phyloP scores from a whole-genome alignment of 2,888 invertebrate genomes.

The Melinaea marsaeus region DNA sequence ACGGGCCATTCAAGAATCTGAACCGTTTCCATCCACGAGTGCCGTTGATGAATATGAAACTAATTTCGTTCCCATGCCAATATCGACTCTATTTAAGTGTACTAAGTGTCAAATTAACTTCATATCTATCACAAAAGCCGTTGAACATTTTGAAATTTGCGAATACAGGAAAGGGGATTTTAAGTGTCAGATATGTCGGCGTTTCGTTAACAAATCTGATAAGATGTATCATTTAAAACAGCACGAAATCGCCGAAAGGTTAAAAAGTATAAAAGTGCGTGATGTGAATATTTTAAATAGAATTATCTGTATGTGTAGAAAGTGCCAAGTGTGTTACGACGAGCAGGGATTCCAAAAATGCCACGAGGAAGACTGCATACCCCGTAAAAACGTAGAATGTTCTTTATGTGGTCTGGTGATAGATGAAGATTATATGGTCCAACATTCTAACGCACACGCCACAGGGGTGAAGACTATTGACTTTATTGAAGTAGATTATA shows the following conservation, averaged over 20 bases:
- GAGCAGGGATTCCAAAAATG: slow-evolving; percentile 35
- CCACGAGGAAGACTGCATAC: slow-evolving; percentile 37
- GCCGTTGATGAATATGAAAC: not conserved
- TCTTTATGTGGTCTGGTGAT: slow-evolving; percentile 36
- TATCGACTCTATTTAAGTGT: slow-evolving; percentile 31
- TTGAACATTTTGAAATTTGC: slow-evolving; percentile 27
- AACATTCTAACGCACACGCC: slow-evolving; percentile 36
- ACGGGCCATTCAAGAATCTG: too few species aligned
- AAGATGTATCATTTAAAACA: slow-evolving; percentile 39
- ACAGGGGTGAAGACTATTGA: slow-evolving; percentile 5
- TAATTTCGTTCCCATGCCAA: slow-evolving; percentile 20
- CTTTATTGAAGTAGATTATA: slow-evolving; percentile 20
- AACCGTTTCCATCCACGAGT: slow-evolving; percentile 6
- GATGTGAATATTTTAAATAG: slow-evolving; percentile 33
- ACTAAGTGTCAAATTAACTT: slow-evolving; percentile 33
- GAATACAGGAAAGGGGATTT: slow-evolving; percentile 19
- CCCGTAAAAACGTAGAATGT: slow-evolving; percentile 30
- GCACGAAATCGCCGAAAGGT: slow-evolving; percentile 38
- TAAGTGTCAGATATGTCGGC: slow-evolving; percentile 38
- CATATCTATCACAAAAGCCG: slow-evolving; percentile 19
- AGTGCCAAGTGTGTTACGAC: slow-evolving; percentile 43
- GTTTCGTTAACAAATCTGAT: slow-evolving; percentile 37
- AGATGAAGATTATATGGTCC: not conserved
- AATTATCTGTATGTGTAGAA: slow-evolving; percentile 41
- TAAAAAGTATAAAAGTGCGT: slow-evolving; percentile 39